A percentile compares a stretch with the other conserved stretches of the same genome.
These are phyloP conservation scores for Serripes groenlandicus DNA, from an alignment of 2,888 invertebrate genomes.

Conservation along the genomic window DNA sequence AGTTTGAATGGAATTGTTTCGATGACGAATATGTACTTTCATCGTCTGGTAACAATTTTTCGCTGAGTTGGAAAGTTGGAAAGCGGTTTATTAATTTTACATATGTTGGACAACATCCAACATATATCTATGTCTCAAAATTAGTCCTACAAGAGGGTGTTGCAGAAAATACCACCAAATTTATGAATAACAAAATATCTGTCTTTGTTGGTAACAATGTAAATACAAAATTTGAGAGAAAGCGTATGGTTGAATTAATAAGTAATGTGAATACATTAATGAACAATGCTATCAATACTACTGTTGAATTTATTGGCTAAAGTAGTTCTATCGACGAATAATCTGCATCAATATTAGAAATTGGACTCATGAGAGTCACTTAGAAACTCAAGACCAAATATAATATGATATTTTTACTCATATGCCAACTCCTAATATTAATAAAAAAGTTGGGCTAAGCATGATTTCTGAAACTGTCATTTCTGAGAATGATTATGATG, in stretches of 20 bases:
- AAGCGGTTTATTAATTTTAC: conserved; percentile 7
- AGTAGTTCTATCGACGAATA: neutral
- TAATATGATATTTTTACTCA: no score
- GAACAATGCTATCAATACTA: neutral
- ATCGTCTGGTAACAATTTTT: neutral
- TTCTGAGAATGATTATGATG: no score
- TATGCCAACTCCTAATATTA: no score
- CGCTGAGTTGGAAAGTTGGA: neutral
- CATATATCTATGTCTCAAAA: conserved; percentile 44
- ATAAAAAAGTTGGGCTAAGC: no score
- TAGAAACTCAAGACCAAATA: no score
- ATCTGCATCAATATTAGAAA: neutral
- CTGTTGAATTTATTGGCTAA: neutral
- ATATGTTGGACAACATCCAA: conserved; percentile 37
- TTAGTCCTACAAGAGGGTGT: neutral
- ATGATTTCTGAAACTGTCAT: no score
- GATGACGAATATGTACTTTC: conserved; percentile 3
- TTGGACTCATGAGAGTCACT: no score
- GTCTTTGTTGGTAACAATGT: neutral
- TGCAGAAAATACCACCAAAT: neutral
- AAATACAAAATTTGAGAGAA: neutral
- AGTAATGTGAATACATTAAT: neutral
- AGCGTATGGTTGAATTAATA: conserved; percentile 2
- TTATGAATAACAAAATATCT: neutral
- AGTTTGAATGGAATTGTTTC: neutral